Conservation (phyloP, 2,888 invertebrate genomes). For the Oxycera nigricornis region DNA sequence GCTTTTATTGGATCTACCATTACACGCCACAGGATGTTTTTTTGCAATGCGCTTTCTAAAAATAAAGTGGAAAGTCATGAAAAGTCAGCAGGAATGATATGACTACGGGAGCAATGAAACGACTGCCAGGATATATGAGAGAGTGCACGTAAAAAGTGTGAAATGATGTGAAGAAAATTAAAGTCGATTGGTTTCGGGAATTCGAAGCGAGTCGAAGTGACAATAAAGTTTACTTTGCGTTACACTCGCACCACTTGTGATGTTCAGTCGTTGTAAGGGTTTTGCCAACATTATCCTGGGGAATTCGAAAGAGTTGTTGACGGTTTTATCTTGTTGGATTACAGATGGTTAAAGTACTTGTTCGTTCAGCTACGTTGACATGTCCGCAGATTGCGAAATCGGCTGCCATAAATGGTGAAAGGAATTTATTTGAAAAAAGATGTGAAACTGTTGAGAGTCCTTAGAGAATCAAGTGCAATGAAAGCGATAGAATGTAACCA, state of each 20-base stretch:
- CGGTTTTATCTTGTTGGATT: not conserved
- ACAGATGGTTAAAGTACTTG: not conserved
- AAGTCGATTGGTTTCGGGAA: conserved; percentile 44
- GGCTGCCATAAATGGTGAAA: conserved; percentile 21
- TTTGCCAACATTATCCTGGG: not conserved
- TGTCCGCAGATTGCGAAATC: conserved; percentile 25
- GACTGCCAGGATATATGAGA: not conserved
- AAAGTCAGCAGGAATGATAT: not conserved
- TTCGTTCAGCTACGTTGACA: conserved; percentile 25
- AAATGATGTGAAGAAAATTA: conserved; percentile 42
- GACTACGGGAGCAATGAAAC: conserved; percentile 11
- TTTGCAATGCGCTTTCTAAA: not conserved
- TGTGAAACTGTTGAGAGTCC: not conserved
- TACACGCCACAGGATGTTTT: conserved; percentile 30
- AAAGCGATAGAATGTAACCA: too few species aligned
- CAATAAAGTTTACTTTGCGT: conserved; percentile 2
- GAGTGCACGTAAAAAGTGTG: conserved; percentile 29
- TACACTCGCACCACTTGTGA: not conserved
- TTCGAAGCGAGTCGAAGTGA: conserved; percentile 8
- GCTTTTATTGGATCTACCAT: conserved; percentile 18
- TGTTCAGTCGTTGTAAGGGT: not conserved
- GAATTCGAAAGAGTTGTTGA: not conserved
- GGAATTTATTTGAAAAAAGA: not conserved
- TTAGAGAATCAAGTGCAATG: not conserved
- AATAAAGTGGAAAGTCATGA: conserved; percentile 2